Evolutionary conservation across 2,797 vertebrate genomes (phyloP).

Genomic region (Pogoniulus pusillus): DNA sequence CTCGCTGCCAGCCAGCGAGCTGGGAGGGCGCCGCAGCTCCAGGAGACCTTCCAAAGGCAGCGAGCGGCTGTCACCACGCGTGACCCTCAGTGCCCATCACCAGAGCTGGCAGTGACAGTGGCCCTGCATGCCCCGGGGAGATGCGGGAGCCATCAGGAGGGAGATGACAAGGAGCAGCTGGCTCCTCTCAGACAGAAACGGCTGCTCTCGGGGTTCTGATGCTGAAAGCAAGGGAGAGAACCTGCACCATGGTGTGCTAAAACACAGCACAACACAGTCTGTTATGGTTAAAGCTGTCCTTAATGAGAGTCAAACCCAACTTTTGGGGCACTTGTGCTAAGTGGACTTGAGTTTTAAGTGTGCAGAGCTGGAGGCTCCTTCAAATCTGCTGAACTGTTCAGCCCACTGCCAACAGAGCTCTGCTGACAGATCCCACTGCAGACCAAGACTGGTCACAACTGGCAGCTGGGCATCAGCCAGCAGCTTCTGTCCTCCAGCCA

Average conservation of each 20-base stretch:
- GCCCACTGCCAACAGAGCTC: not conserved
- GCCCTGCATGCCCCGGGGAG: not conserved
- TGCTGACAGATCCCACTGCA: not conserved
- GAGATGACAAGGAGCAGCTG: not conserved
- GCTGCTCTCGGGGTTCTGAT: not conserved
- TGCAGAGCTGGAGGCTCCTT: not conserved
- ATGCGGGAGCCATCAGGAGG: not conserved
- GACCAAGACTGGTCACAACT: not conserved
- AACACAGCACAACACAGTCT: not conserved
- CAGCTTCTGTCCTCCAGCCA: not conserved
- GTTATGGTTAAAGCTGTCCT: not conserved
- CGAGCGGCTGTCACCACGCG: not conserved
- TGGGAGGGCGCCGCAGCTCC: not conserved
- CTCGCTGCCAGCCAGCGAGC: not conserved
- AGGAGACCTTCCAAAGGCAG: not conserved
- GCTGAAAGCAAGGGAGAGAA: not conserved
- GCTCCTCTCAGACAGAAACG: not conserved
- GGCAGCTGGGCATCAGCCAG: not conserved
- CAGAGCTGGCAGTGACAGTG: not conserved
- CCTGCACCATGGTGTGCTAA: accelerated
- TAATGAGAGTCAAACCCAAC: not conserved
- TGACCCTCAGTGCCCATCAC: conserved; percentile 14
- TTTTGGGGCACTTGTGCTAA: not conserved
- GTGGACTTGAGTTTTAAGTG: not conserved
- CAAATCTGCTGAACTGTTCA: not conserved